These are phyloP conservation scores for Aphyosemion australe DNA, from an alignment of 2,113 vertebrate genomes.

Conservation along the genomic window DNA sequence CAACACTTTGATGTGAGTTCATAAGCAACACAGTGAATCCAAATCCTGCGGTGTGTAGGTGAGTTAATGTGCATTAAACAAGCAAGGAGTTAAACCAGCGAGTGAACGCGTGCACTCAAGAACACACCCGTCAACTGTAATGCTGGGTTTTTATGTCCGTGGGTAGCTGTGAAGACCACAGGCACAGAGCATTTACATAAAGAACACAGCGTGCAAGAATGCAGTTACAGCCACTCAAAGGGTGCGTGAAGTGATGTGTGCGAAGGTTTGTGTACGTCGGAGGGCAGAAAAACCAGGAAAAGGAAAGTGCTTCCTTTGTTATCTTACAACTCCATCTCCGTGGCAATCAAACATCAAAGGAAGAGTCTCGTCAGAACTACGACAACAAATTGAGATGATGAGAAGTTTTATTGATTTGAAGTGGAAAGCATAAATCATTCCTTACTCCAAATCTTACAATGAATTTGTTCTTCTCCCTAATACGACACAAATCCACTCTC, in stretches of 20 bases:
- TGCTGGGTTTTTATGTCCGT: slow-evolving; percentile 52
- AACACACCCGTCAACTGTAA: slow-evolving; percentile 46
- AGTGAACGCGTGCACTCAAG: slow-evolving; percentile 9
- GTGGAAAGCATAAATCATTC: slow-evolving; percentile 46
- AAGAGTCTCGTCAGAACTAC: slow-evolving; percentile 56
- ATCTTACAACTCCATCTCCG: slow-evolving; percentile 46
- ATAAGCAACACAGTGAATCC: slow-evolving; percentile 47
- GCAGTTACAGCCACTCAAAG: background rate
- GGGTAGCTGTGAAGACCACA: slow-evolving; percentile 47
- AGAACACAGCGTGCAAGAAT: background rate
- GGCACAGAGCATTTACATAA: slow-evolving; percentile 51
- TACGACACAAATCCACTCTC: slow-evolving; percentile 37
- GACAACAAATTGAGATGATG: slow-evolving; percentile 42
- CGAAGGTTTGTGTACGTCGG: slow-evolving; percentile 13
- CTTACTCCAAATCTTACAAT: slow-evolving; percentile 18
- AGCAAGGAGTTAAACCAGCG: slow-evolving; percentile 38
- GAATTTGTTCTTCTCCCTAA: slow-evolving; percentile 42
- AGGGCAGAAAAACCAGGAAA: slow-evolving; percentile 17
- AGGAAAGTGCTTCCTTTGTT: slow-evolving; percentile 20
- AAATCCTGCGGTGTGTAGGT: slow-evolving; percentile 31
- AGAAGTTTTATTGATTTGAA: slow-evolving; percentile 59
- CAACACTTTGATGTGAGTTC: slow-evolving; percentile 54
- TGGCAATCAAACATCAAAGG: slow-evolving; percentile 40
- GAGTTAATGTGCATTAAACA: slow-evolving; percentile 28
- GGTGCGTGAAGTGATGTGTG: background rate